phyloP scores from a whole-genome alignment of 2,797 vertebrate species.

The Alca torda region DNA sequence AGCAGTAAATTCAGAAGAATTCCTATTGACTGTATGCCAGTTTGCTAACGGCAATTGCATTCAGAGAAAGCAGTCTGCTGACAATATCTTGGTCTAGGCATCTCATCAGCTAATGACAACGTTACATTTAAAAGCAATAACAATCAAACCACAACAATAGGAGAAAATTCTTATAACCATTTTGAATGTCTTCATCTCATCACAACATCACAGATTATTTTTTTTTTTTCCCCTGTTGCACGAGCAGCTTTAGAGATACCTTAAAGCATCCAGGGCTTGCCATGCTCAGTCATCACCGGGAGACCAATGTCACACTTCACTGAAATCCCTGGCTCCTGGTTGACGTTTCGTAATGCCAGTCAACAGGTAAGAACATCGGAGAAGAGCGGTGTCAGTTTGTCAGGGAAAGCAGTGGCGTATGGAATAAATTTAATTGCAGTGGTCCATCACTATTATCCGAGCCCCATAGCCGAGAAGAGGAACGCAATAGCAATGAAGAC shows the following conservation, averaged over 20 bases:
- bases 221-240: neutral
- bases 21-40: slow-evolving; percentile 58
- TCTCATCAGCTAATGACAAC: slow-evolving; percentile 41
- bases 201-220: neutral
- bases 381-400: slow-evolving; percentile 15
- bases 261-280: neutral
- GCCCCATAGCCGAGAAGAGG: neutral
- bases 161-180: slow-evolving; percentile 12
- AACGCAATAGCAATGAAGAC: neutral
- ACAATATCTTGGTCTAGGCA: slow-evolving; percentile 16
- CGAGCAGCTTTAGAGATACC: neutral
- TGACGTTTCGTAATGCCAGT: slow-evolving; percentile 44
- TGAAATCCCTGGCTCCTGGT: slow-evolving; percentile 4
- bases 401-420: neutral
- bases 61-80: slow-evolving; percentile 20
- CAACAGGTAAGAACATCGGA: slow-evolving; percentile 2
- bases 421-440: slow-evolving; percentile 40
- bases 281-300: neutral
- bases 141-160: slow-evolving; percentile 38
- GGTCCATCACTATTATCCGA: slow-evolving; percentile 18
- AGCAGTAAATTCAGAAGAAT: slow-evolving; percentile 64
- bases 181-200: neutral
- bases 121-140: slow-evolving; percentile 45
- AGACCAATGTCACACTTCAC: slow-evolving; percentile 7
- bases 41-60: slow-evolving; percentile 58